Evolutionary conservation across 2,113 vertebrate species (phyloP).

Genomic region (Cheilinus undulatus): DNA sequence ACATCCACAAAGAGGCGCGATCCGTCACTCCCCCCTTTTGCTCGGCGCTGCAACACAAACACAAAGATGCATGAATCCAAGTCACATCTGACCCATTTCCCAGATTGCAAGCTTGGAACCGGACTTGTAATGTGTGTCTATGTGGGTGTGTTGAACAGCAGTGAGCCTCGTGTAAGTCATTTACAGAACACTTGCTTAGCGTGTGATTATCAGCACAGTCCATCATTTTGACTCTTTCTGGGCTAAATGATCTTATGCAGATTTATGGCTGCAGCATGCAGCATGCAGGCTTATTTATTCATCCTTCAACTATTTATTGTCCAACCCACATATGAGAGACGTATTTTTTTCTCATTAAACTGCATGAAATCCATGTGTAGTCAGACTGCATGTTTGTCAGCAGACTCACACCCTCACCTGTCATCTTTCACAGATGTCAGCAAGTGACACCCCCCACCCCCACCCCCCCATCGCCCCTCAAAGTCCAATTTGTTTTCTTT

Average conservation of each 20-base stretch:
- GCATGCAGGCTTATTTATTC: slow-evolving; percentile 44
- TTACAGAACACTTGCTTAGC: slow-evolving; percentile 59
- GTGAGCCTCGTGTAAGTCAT: slow-evolving; percentile 43
- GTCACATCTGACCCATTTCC: slow-evolving; percentile 73
- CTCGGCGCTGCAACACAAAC: slow-evolving; percentile 29
- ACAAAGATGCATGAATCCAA: slow-evolving; percentile 62
- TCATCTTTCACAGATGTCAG: slow-evolving; percentile 45
- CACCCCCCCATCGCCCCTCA: slow-evolving; percentile 8
- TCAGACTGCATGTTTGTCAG: slow-evolving; percentile 3
- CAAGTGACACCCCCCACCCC: no score
- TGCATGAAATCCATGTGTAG: slow-evolving; percentile 23
- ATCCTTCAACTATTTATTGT: slow-evolving; percentile 43
- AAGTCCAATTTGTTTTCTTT: slow-evolving; percentile 45
- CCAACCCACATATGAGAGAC: slow-evolving; percentile 21
- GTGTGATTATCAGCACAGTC: slow-evolving; percentile 66
- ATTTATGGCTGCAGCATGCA: slow-evolving; percentile 54
- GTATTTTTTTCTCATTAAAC: slow-evolving; percentile 16
- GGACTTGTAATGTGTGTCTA: neutral
- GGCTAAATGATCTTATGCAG: slow-evolving; percentile 50
- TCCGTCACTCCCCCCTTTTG: slow-evolving; percentile 61
- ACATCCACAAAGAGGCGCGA: slow-evolving; percentile 56
- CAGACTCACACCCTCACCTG: slow-evolving; percentile 23
- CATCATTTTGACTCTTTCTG: slow-evolving; percentile 65
- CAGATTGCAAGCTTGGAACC: slow-evolving; percentile 60
- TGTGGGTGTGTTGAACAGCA: slow-evolving; percentile 11